Evolutionary conservation across 2,797 vertebrate species (phyloP).

Genomic region (Melanotaenia trifasciata): DNA sequence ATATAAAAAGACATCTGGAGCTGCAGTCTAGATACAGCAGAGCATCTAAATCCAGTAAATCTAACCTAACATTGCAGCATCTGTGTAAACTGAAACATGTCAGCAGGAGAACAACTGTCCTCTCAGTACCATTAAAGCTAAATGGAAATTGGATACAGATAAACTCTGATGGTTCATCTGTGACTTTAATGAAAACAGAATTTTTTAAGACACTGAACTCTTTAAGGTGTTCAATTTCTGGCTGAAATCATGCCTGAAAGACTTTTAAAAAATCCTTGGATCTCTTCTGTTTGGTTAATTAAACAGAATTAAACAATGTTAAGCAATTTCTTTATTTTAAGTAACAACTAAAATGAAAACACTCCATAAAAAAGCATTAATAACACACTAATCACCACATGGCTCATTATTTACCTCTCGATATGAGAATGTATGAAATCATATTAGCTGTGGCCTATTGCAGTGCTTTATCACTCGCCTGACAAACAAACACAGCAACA

Average conservation of each 20-base stretch:
- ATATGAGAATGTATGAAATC: conserved; percentile 42
- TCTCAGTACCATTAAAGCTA: conserved; percentile 12
- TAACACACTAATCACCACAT: conserved; percentile 40
- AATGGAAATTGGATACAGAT: conserved; percentile 20
- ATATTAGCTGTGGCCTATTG: conserved; percentile 46
- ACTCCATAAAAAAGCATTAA: conserved; percentile 29
- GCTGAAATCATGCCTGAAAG: background rate
- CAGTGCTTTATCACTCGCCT: conserved; percentile 35
- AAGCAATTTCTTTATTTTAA: conserved; percentile 8
- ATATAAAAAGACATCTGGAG: conserved; percentile 30
- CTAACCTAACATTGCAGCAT: conserved; percentile 66
- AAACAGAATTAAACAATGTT: conserved; percentile 17
- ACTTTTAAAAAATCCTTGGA: background rate
- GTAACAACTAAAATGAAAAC: conserved; percentile 35
- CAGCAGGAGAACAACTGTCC: conserved; percentile 38
- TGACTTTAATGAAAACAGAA: conserved; percentile 11
- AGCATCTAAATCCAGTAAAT: conserved; percentile 46
- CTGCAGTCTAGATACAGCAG: conserved; percentile 26
- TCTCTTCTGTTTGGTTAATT: conserved; percentile 21
- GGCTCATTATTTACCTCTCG: conserved; percentile 54
- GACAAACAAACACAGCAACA: conserved; percentile 52
- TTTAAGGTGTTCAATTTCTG: too few species aligned
- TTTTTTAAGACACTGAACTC: conserved; percentile 21
- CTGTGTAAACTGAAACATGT: conserved; percentile 62
- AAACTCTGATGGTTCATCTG: conserved; percentile 30